Evolutionary conservation across 1,140 invertebrate genomes (phyloP), one percentile per base, ranked within the genome.

Genomic region (Notospermus geniculatus): DNA sequence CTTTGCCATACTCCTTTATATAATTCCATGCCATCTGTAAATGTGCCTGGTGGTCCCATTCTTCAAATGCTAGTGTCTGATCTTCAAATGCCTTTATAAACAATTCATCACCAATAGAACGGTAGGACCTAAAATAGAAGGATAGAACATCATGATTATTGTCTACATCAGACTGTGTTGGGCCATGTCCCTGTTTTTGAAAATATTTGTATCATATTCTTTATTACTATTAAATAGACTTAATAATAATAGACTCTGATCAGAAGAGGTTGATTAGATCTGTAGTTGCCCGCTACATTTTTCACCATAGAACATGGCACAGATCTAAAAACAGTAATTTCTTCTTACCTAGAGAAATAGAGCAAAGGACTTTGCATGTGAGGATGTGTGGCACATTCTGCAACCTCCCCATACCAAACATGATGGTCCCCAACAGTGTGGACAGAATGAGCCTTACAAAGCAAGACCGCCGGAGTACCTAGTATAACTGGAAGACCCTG

Each of bases 1-100:
- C 73, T 30, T 70, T 66, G 9, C 78, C 78, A 55, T 71, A 57
- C 32, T 76, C 69, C 36, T 58, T 68, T 36, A 80, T 78, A 64
- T 80, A 80, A 62, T 77, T 77, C 76, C 76, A 80, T 0, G 78
- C 75, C 78, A 80, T 79, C 23, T 76, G 63, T 2, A 80, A 43
- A 68, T 79, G 78, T 22, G 78, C 75, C 59, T 76, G 71, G 62
- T 80, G 78, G 15, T 73, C 76, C 78, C 78, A 80, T 39, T 80
- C 68, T 58, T 77, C 72, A 72, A 74, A 79, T 25, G 77, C 76
- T 27, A 80, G 63, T 1, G 74, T 74, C 1, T 69, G 64, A 66
- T 76, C 69, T 62, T 80, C 77, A 73, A 80, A 79, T 17, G 77
- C 77, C 50, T 74, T 60, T n/a, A 80, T 65, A 64, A 80, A 80